Evolutionary conservation across 2,113 vertebrate genomes (phyloP).

Genomic region (Cryptotis parvus): DNA sequence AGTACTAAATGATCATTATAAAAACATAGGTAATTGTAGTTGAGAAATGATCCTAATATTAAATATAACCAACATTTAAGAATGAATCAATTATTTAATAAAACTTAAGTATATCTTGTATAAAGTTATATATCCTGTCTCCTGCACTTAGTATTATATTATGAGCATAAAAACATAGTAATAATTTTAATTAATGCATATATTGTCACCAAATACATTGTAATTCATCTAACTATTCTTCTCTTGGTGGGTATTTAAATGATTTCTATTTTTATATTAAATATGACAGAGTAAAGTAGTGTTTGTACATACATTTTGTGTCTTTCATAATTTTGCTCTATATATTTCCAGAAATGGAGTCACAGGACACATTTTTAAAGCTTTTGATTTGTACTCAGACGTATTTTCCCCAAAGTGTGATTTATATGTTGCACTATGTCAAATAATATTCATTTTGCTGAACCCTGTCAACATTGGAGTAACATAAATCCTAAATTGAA

Average conservation of each 20-base stretch:
- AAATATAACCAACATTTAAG: slow-evolving; percentile 15
- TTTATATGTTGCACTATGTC: not conserved
- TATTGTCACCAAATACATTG: not conserved
- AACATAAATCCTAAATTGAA: slow-evolving; percentile 42
- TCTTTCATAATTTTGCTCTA: slow-evolving; percentile 35
- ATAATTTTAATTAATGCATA: not conserved
- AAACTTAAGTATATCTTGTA: slow-evolving; percentile 15
- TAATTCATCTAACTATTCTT: slow-evolving; percentile 38
- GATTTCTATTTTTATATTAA: slow-evolving; percentile 49
- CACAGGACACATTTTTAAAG: slow-evolving; percentile 25
- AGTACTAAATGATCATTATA: not conserved
- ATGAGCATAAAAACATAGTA: slow-evolving; percentile 1
- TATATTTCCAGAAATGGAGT: not conserved
- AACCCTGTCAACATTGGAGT: not conserved
- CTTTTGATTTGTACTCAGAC: slow-evolving; percentile 29
- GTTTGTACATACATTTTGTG: slow-evolving; percentile 14
- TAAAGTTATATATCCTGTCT: slow-evolving; percentile 10
- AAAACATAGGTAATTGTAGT: not conserved
- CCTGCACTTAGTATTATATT: not conserved
- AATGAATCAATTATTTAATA: not conserved
- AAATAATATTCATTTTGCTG: slow-evolving; percentile 30
- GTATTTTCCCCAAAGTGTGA: not conserved
- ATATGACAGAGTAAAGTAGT: not conserved
- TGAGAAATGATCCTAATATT: not conserved
- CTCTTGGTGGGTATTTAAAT: slow-evolving; percentile 36